Base-by-base conservation (phyloP, 2,113 vertebrate genomes). In the Daubentonia madagascariensis region DNA sequence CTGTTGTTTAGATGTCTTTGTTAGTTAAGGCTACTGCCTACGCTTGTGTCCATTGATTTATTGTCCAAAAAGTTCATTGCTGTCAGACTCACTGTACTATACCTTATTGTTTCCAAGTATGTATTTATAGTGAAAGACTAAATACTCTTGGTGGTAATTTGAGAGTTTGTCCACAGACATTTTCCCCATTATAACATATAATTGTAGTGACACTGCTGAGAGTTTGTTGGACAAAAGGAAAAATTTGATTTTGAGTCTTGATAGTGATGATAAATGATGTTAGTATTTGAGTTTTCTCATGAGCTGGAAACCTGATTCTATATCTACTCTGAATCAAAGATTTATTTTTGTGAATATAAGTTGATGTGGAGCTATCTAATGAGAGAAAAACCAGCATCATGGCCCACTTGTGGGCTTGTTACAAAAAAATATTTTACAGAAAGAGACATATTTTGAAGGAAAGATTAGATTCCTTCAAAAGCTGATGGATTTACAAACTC, bases 401-500 rank as follows among this genome's bases (percentile, higher is more conserved):
- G 52, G 70, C 76, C 57, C 52, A 93, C 88, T 97, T 84, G 35
- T 91, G 59, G 28, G 75, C 90, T 97, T 96, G 87, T 94, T 97
- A 97, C 67, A 97, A 96, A 90, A 98, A 97, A 98, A 98, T 96
- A 96, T 95, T 98, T 98, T 96, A 98, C 92, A 94, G 40, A n/a
- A 92, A 97, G 92, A 93, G 85, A 89, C 48, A 52, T 91, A 89
- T 96, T 73, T 95, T 95, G 54, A 92, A 93, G 91, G 59, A 93
- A 97, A 97, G 95, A 87, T 96, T 45, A 94, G 92, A 92, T 85
- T 98, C 37, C 23, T 96, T 97, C 61, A 86, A 95, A 97, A 94
- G 54, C 37, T 92, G 65, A 90, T 96, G 40, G 63, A 97, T 72
- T 96, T 73, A 91, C 43, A 96, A 86, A 87, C 16, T 84, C 65